Evolutionary conservation across 2,113 vertebrate species (phyloP), one percentile per base, ranked within the genome.

Genomic region (Chloropsis cyanopogon): DNA sequence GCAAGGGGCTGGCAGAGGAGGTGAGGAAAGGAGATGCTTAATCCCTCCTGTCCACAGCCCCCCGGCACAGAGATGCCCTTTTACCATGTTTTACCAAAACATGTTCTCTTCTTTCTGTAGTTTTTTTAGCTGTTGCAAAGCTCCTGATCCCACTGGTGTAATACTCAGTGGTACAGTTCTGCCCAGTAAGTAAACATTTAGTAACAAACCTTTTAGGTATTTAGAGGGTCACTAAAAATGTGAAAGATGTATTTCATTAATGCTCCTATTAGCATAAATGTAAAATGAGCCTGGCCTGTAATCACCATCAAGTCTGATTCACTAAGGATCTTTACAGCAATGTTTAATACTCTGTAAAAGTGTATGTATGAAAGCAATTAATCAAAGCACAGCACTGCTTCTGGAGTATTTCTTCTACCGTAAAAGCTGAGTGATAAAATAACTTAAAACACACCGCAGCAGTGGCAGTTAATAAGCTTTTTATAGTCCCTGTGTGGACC

Each of bases 401-500:
- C 96, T 96, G 77, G 92, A 97, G 92, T 88, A 94, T 96, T 97
- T 97, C 91, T 97, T 95, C 97, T 96, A 92, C 94, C 92, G 53
- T 93, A 98, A 97, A 90, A 97, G 96, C 95, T 85, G 95, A 96
- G 93, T 94, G 95, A 94, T 96, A 97, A 97, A 98, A 97, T 97
- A 97, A 97, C 97, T 97, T 97, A 96, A 97, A 96, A 94, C 97
- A 92, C 96, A 92, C 86, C 2, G 70, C 94, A 94, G 79, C 79
- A 92, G 91, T 97, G 97, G 97, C 97, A 98, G 96, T 97, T 98
- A 98, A 97, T 98, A 97, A 96, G 96, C 96, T 96, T 97, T 98
- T 98, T 98, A 98, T 97, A 97, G 97, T 97, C 97, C 97, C 98
- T 76, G 52, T 95, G 97, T 97, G 97, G 95, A 97, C 96, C 96